Evolutionary conservation across 2,797 vertebrate species (phyloP), one percentile per base, ranked within the genome.

Genomic region (Gila robusta): DNA sequence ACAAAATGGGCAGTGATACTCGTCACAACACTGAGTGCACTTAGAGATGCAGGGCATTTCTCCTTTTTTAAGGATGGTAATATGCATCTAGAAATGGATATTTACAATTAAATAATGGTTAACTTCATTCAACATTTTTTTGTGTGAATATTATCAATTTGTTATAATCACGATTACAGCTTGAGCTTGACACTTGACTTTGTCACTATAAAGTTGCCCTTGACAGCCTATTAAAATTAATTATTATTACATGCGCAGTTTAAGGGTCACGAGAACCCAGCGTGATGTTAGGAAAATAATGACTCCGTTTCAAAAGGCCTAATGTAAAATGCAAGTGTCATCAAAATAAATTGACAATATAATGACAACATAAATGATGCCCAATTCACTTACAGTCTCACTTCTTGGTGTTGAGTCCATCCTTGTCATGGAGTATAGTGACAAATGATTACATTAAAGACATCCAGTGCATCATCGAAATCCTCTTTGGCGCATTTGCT

Each of bases 1-100:
- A 66, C 78, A 79, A 79, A 28, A 79, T 4, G 78, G 78, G 78
- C 78, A 79, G 59, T 79, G 78, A 66, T 79, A 79, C 39, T 79
- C 32, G 56, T 79, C 59, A 47, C 78, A 79, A 66, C 59, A 79
- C 56, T 12, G 77, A 26, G 56, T 28, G 77, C 77, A 79, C 77
- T 64, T 79, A 64, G 59, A 66, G 59, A 79, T 66, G 26, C n/a
- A 64, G 77, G 77, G 59, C 16, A 3, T 64, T 64, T 79, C 77
- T 79, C 77, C 77, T 7, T 32, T 79, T 64, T 21, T 66, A 79
- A 79, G 59, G 59, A 79, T 8, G 2, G 77, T 79, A 28, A 79
- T 66, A 66, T 79, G 78, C 17, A 19, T 47, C 78, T 79, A 79
- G 17, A 79, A 79, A 79, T 64, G 17, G 59, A 39, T 39, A 59